A percentile compares a stretch with the other conserved stretches of the same genome.
Conservation (phyloP, 2,888 invertebrate species). For the Brachyopa scutellaris region DNA sequence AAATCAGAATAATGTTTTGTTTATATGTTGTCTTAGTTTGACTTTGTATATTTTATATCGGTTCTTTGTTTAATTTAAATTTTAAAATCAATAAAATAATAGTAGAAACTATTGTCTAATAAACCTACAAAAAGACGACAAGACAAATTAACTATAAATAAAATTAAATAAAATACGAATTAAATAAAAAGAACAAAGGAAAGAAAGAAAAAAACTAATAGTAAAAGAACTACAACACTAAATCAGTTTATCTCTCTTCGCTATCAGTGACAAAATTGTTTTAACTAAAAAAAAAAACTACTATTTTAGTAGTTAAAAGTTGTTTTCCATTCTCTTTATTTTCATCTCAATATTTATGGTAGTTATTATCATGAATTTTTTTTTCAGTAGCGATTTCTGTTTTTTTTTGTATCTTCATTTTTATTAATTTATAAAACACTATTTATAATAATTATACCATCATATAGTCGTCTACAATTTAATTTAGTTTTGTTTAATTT, state of each 20-base stretch:
- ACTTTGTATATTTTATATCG: slow-evolving; percentile 70
- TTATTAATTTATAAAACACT: slow-evolving; percentile 71
- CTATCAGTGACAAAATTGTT: slow-evolving; percentile 41
- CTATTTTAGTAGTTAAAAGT: slow-evolving; percentile 64
- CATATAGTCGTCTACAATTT: slow-evolving; percentile 71
- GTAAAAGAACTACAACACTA: slow-evolving; percentile 34
- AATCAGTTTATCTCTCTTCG: slow-evolving; percentile 70
- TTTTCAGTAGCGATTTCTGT: slow-evolving; percentile 33
- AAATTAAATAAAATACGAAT: slow-evolving; percentile 44
- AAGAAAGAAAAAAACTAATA: slow-evolving; percentile 20
- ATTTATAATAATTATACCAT: slow-evolving; percentile 66
- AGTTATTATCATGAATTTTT: slow-evolving; percentile 60
- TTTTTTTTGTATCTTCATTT: slow-evolving; percentile 36
- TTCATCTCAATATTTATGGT: slow-evolving; percentile 66
- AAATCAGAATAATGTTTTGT: slow-evolving; percentile 42
- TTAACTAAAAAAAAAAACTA: slow-evolving; percentile 43
- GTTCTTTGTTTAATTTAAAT: slow-evolving; percentile 68
- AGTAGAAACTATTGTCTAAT: slow-evolving; percentile 52
- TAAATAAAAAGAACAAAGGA: background rate
- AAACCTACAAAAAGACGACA: slow-evolving; percentile 34
- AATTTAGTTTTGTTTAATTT: slow-evolving; percentile 58
- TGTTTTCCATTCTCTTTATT: slow-evolving; percentile 68
- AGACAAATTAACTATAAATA: slow-evolving; percentile 64
- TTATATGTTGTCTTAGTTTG: slow-evolving; percentile 66
- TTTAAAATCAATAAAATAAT: slow-evolving; percentile 39